Evolutionary conservation across 2,797 vertebrate species (phyloP), one percentile per base, ranked within the genome.

Genomic region (Malurus leucopterus): DNA sequence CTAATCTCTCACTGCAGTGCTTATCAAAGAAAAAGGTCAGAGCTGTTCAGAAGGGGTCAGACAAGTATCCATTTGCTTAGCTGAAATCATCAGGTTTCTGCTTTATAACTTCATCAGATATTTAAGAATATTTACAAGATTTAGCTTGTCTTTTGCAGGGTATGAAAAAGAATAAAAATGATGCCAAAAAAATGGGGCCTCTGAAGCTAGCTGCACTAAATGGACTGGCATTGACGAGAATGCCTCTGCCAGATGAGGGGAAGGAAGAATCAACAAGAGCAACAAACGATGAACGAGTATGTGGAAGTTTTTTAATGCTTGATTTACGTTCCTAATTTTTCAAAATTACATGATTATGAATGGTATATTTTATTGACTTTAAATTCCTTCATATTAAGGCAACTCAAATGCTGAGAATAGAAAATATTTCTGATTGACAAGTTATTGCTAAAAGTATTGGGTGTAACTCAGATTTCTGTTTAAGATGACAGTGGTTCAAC

Each of bases 281-380:
- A 22, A 98, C 98, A 15, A 98, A 99, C 44, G 99, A 99, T 38
- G 99, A 99, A 92, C 96, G 98, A 97, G 99, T 99, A 98, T 4
- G 98, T 95, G 51, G 9, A 11, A 29, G 20, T 15, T 43, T 32
- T 70, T 23, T 22, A 61, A 57, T 47, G 16, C 14, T 43, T 69
- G 34, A 61, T 71, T 78, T 63, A 50, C 38, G 34, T 4, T 15
- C 26, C 2, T 29, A 59, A 4, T 38, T 90, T 89, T 84, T 91
- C 36, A 65, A 62, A 92, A 74, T 34, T 2, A 38, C 24, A 24
- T 55, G 2, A 8, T 20, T 68, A 14, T 38, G 12, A 72, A 15
- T 34, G 10, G 16, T 87, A n/a, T 22, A 57, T 85, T 89, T 36
- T 87, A 30, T 75, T 78, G 57, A 44, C 15, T 78, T 54, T 11